Evolutionary conservation across 2,113 vertebrate genomes (phyloP), one percentile per base, ranked within the genome.

Genomic region (Otis tarda): DNA sequence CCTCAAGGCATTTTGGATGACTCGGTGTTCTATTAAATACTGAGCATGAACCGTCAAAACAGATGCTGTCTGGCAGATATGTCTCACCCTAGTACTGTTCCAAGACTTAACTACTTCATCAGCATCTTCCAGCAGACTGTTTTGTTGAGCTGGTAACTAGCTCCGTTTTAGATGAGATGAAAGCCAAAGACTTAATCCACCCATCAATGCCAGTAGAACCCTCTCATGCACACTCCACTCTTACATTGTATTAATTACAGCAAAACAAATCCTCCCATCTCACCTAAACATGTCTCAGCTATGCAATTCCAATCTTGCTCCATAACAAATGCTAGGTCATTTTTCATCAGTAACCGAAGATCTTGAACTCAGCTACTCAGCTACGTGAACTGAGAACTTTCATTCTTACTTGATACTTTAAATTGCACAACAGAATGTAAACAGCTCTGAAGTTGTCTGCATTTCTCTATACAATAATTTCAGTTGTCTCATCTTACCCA

Each of bases 21-120:
- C 90, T 91, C 11, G 10, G 43, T 80, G 71, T 83, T 97, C 83
- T 96, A 78, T 96, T 95, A 95, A 94, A 88, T 70, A 90, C 79
- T 86, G 76, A 96, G 77, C 27, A 78, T 56, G 80, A 95, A 83
- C 65, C 4, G 2, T 78, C 92, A 78, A 92, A 94, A 92, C 83
- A 92, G 88, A 83, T 71, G 83, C 76, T 93, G 90, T 49, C 87
- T 95, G 93, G 89, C 91, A 89, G 81, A 87, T 94, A 84, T n/a
- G 39, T 89, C 86, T 75, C 60, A 81, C 52, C 23, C 80, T 68
- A 64, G 56, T 15, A 57, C 65, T 76, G 56, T 92, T 94, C 86
- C 86, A 95, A 68, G 90, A 95, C 76, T 96, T 68, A 88, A 2
- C 7, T 47, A 83, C 78, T 94, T 95, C 91, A 87, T 82, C 78